Evolutionary conservation across 2,113 vertebrate species (phyloP), one percentile per base, ranked within the genome.

Genomic region (Cygnus atratus): DNA sequence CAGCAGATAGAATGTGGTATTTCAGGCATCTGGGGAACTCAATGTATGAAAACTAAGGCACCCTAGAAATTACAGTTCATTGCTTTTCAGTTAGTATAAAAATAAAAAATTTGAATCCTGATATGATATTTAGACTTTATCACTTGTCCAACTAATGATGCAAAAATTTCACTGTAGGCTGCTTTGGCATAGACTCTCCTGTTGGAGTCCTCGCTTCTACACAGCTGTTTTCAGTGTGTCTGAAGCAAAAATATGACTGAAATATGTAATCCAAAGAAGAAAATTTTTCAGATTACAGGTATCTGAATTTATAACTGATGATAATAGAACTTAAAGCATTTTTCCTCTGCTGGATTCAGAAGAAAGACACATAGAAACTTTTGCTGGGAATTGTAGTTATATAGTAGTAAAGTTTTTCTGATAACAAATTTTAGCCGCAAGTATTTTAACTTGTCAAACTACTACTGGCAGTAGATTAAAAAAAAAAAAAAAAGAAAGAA

Each of bases 371-470:
- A 65, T 8, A 50, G 3, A 77, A 20, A 68, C 10, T 83, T 66
- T 58, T 71, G 10, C 25, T 62, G 37, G 72, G 63, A 87, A 65
- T 68, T 39, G 29, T 25, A 86, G 68, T 9, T 66, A 31, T 16
- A 66, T 55, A 2, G 0, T 77, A 77, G 41, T 8, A 7, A 73
- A 43, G 52, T 44, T 67, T 77, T 84, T 62, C 20, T 67, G 72
- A 52, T 44, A 79, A 94, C 2, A 61, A 9, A 39, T 48, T 84
- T 76, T 91, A 74, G 28, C 25, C 22, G 83, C 41, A 67, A 83
- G 24, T 71, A 90, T 80, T 95, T 93, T 57, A 87, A 90, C 8
- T 81, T 87, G 39, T 73, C 68, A 77, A 21, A 33, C 29, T 63
- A 70, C 52, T 80, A 73, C 78, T 29, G 35, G 39, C 84, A 91